A percentile compares a stretch with the other conserved stretches of the same genome.
These are phyloP conservation scores for Phallusia fumigata DNA, from an alignment of 23 tunicate species.

Conservation along the genomic window DNA sequence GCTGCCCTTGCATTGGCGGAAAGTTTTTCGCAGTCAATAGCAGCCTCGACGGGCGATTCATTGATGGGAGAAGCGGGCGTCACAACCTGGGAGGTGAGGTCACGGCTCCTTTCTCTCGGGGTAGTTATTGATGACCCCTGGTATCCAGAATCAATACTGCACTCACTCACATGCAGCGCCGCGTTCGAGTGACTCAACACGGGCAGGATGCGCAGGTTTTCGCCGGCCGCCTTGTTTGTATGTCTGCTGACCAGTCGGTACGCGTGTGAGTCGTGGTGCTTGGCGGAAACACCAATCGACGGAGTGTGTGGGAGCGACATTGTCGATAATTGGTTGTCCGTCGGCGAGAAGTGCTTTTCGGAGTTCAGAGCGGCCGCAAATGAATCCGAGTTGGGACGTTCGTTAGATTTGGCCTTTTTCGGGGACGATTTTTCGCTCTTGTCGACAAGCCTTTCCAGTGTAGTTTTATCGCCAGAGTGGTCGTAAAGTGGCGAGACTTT, in stretches of 20 bases:
- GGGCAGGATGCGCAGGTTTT: slow-evolving; percentile 22
- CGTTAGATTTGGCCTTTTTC: slow-evolving; percentile 5
- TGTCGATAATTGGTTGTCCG: slow-evolving; percentile 13
- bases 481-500: neutral
- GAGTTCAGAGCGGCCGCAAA: neutral
- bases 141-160: slow-evolving; percentile 75
- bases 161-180: slow-evolving; percentile 51
- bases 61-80: slow-evolving; percentile 52
- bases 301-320: slow-evolving; percentile 25
- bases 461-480: neutral
- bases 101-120: slow-evolving; percentile 39
- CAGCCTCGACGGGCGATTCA: slow-evolving; percentile 23
- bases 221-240: neutral
- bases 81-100: slow-evolving; percentile 37
- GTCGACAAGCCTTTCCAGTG: neutral
- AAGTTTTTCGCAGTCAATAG: neutral
- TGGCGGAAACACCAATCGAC: slow-evolving; percentile 9
- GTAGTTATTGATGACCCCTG: slow-evolving; percentile 47
- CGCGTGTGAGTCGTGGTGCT: neutral
- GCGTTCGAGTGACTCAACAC: slow-evolving; percentile 20
- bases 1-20: neutral
- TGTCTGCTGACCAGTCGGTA: slow-evolving; percentile 1
- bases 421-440: neutral
- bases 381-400: slow-evolving; percentile 45
- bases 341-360: neutral